Evolutionary conservation across 2,113 vertebrate species (phyloP), one percentile per base, ranked within the genome.

Genomic region (Henicopernis longicauda): DNA sequence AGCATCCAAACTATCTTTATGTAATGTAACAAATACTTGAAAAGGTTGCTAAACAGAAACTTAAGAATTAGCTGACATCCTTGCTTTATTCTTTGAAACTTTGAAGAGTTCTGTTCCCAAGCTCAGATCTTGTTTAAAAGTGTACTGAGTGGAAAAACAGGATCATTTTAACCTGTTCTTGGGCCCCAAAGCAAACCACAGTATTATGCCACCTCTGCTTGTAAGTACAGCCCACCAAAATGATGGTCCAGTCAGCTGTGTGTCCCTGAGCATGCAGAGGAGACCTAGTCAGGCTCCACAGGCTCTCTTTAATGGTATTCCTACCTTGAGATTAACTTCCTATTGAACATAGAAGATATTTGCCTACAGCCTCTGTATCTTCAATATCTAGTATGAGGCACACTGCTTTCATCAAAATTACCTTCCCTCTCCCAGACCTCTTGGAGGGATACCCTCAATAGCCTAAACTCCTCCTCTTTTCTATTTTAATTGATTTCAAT

Each of bases 21-120:
- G 13, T 38, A 76, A 40, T 2, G 5, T 38, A 79, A 36, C 42
- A 94, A 87, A 85, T 32, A 62, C 74, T 82, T 70, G n/a, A 82
- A 94, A 80, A 86, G 13, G 16, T 40, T 91, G 32, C 54, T 93
- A 87, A 91, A 62, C 11, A 95, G 47, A 67, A 84, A 80, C 44
- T 59, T 62, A 66, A 86, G 74, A 86, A 77, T 70, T 62, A 89
- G 57, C 54, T 52, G 13, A 72, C 49, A 79, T 61, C 21, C 16
- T 91, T 76, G 15, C 22, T 85, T 72, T 79, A 52, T 42, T 91
- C 32, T 87, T 74, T 82, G 12, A 61, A 76, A 91, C 19, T 65
- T 82, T 45, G 36, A 85, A 40, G 27, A 76, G 15, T 61, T 89
- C 25, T 80, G 15, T 52, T 79, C 21, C 26, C 13, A 72, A 25